Conservation (phyloP, 1,140 invertebrate species). For the Diachasmimorpha longicaudata region DNA sequence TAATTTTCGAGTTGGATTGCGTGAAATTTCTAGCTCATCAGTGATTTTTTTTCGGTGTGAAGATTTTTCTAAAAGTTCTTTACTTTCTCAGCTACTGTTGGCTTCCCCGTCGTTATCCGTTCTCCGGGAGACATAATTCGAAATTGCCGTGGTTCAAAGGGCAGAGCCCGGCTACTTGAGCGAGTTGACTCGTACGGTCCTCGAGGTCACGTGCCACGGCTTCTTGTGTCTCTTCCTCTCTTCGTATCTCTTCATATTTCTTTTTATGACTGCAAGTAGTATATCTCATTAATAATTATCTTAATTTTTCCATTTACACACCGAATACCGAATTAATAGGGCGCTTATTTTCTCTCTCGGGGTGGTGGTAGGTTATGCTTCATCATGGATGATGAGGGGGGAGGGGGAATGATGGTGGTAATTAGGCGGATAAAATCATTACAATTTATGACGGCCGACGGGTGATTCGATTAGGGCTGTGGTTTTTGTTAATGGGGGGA, state of each 20-base stretch:
- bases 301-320: slow-evolving; percentile 1
- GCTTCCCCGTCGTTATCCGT: slow-evolving; percentile 51
- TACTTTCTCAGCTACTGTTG: background rate
- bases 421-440: background rate
- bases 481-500: no score
- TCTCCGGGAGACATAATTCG: slow-evolving; percentile 58
- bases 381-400: background rate
- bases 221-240: slow-evolving; percentile 39
- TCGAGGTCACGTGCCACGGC: slow-evolving; percentile 58
- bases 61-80: background rate
- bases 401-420: background rate
- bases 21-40: no score
- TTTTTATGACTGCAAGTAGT: slow-evolving; percentile 6
- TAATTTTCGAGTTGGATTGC: no score
- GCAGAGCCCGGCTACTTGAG: slow-evolving; percentile 61
- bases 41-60: background rate
- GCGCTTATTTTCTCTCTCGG: background rate
- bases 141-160: slow-evolving; percentile 61
- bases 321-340: background rate
- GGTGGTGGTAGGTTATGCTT: background rate
- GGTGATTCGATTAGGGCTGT: no score
- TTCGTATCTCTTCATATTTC: slow-evolving; percentile 30
- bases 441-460: background rate
- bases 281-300: slow-evolving; percentile 7
- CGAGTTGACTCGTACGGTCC: slow-evolving; percentile 58